Evolutionary conservation across 37 sponge, comb jelly and placozoan genomes (phyloP), one percentile per base, ranked within the genome.

Genomic region (Dysidea cf. avara): DNA sequence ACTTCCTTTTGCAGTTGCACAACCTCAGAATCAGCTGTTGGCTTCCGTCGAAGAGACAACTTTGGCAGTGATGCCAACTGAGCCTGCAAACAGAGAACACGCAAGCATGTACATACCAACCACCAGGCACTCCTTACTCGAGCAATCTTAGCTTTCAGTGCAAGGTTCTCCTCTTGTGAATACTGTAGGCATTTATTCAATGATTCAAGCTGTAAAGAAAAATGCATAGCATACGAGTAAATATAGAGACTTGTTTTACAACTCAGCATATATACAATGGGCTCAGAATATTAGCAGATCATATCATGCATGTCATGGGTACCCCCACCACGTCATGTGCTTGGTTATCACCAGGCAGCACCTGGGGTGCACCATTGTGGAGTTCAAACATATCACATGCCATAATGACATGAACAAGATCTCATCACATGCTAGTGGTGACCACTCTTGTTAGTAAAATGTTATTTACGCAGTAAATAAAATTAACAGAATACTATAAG

Each of bases 21-120:
- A 18, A 51, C 53, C 53, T 69, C 29, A 56, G 58, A 26, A 12
- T 56, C 58, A 56, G 25, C 29, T 69, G 22, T 39, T n/a, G 43
- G 60, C 50, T 65, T 26, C 31, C 56, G 55, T 20, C 81, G 68
- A 18, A 90, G 71, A 20, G 35, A 36, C 21, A 90, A 59, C 24
- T 81, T 85, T 17, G 90, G 61, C 53, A 90, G 73, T 29, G 81
- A 81, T 34, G 55, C 75, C 61, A 90, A 47, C 68, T 90, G 81
- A 35, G 81, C 70, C 86, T 85, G 48, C n/a, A 30, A 22, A 58
- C 25, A 53, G 22, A 43, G 13, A 32, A 11, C 48, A 7, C 14
- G 33, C 24, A 60, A 24, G 24, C 6, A 56, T 53, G 6, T 64
- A 39, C 33, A 39, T 64, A 64, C n/a, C 5, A n/a, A n/a, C 20